phyloP scores from a whole-genome alignment of 2,888 invertebrate genomes.

The Scaptomyza tumidula region DNA sequence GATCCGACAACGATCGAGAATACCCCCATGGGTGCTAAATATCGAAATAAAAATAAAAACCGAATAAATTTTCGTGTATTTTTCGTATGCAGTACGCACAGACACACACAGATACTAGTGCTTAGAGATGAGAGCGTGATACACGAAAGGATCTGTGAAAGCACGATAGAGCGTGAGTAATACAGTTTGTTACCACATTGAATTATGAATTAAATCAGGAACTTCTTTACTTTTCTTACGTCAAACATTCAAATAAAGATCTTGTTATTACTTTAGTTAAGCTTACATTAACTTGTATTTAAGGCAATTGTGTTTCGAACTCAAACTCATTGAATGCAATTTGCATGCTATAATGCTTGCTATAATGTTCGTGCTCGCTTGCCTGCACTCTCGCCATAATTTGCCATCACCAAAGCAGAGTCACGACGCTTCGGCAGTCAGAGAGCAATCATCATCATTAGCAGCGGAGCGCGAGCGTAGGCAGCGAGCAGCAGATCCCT shows the following conservation, averaged over 20 bases:
- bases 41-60: constrained; percentile 36
- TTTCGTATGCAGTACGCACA: constrained; percentile 57
- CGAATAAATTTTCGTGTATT: constrained; percentile 71
- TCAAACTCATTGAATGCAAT: neutral
- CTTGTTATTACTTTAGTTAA: no score
- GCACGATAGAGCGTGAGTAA: neutral
- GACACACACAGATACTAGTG: constrained; percentile 14
- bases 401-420: constrained; percentile 35
- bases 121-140: constrained; percentile 41
- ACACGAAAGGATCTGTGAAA: neutral
- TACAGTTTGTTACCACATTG: no score
- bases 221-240: no score
- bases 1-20: constrained; percentile 50
- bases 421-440: constrained; percentile 40
- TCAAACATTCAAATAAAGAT: no score
- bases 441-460: constrained; percentile 63
- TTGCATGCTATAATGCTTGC: neutral
- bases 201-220: neutral
- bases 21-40: constrained; percentile 78
- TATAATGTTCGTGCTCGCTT: constrained; percentile 3
- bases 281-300: no score
- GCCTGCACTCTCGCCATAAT: neutral
- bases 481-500: constrained; percentile 26
- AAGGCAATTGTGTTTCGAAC: neutral
- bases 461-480: constrained; percentile 49